Percentiles rank a stretch among this genome's conserved stretches.
Conservation (phyloP, 2,113 vertebrate species). For the Apodemus sylvaticus region DNA sequence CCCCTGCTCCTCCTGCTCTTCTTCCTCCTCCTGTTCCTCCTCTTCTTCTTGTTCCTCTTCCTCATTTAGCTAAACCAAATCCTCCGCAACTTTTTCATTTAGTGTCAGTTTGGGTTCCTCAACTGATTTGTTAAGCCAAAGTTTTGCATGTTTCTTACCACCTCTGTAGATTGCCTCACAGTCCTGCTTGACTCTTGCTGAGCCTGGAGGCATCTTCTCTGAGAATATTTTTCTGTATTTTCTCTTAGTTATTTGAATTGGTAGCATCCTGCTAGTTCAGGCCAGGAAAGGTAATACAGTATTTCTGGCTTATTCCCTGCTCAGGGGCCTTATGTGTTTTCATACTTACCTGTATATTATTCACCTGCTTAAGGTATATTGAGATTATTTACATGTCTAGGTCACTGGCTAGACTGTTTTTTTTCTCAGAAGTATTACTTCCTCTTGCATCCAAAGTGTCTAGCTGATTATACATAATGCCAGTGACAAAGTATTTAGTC, state of each 20-base stretch:
- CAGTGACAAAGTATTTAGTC: not conserved
- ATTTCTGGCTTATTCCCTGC: not conserved
- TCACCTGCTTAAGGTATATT: not conserved
- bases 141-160: not conserved
- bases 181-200: not conserved
- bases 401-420: not conserved
- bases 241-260: not conserved
- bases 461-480: not conserved
- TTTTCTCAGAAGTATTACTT: not conserved
- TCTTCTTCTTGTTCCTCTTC: not conserved
- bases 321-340: not conserved
- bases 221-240: not conserved
- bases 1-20: not conserved
- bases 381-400: not conserved
- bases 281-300: too few relatives aligned
- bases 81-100: not conserved
- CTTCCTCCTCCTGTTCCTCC: not conserved
- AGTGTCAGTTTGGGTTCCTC: not conserved
- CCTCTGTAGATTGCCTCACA: not conserved
- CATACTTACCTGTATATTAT: not conserved
- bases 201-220: not conserved
- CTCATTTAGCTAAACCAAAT: not conserved
- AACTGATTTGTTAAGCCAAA: not conserved
- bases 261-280: too few relatives aligned
- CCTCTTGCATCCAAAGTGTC: not conserved